Base-by-base conservation (phyloP, 2,113 vertebrate genomes). In the Quiscalus mexicanus region DNA sequence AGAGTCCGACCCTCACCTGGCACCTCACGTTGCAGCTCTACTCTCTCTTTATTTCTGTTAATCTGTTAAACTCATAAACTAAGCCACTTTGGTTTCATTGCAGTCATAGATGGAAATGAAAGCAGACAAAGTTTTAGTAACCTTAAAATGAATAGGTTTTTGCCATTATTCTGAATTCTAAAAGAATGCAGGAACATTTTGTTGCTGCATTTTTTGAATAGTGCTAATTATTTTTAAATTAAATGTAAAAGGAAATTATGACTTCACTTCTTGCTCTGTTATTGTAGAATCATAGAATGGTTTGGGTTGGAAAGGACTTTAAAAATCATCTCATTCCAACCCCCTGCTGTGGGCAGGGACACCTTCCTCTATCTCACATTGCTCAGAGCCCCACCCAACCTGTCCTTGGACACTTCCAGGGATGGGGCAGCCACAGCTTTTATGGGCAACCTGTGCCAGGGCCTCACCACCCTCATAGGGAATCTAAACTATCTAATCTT, bases 321-420 rank as follows among this genome's bases (percentile, higher is more conserved):
- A 21, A 59, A 50, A 19, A 39, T 39, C 22, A 6, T 8, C 37
- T 39, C 0, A 0, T 74, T 52, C 7, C 27, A 44, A 9, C 2
- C 17, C 18, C 12, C 2, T 63, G 28, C 24, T 11, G 1, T 28
- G 20, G 13, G 15, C 37, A 52, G 59, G 27, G 19, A 33, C 44
- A 52, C 8, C 9, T 67, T 74, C 37, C 28, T 12, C 37, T n/a
- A 4, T 3, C 11, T 33, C 27, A 44, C 4, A 5, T 15, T 39
- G 19, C 12, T 74, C 37, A 23, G 4, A 59, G 22, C 6, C 27
- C 31, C 35, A 20, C 3, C 37, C 60, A 58, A 2, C 5, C 52
- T 33, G 33, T 2, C 7, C 45, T 60, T 45, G 60, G 19, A 30
- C 20, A 21, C 16, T 45, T 16, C 0, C 33, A 53, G 17, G n/a